Conservation (phyloP, 2,888 invertebrate species). For the Laspeyria flexula region DNA sequence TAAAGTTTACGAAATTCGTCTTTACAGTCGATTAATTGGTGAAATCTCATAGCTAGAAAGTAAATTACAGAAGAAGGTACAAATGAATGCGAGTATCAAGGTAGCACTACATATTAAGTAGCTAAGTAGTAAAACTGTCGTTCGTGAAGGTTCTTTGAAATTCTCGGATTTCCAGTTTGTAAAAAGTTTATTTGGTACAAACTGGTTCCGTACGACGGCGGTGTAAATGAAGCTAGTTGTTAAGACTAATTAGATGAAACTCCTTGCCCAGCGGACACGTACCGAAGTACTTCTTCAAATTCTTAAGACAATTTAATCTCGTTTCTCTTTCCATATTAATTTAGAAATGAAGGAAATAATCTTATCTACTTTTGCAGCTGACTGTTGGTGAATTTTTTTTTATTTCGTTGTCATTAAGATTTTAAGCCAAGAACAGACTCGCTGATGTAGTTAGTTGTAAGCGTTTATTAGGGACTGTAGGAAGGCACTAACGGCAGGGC, state of each 20-base stretch:
- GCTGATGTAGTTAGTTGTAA: no score
- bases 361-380: neutral
- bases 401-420: no score
- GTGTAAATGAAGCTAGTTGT: constrained; percentile 8
- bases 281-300: constrained; percentile 12
- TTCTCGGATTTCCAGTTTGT: constrained; percentile 23
- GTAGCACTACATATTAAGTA: neutral
- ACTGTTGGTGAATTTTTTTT: neutral
- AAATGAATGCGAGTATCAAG: neutral
- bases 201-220: constrained; percentile 14
- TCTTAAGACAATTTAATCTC: constrained; percentile 23
- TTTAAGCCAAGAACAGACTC: no score
- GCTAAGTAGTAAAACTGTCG: constrained; percentile 3
- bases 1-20: no score
- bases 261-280: constrained; percentile 12
- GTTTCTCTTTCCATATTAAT: constrained; percentile 9
- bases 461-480: no score
- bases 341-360: neutral
- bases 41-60: no score
- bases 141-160: constrained; percentile 20
- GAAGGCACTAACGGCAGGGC: no score
- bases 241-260: constrained; percentile 5
- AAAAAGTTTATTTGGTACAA: constrained; percentile 34
- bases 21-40: no score
- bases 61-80: no score